Conservation (phyloP, 2,113 vertebrate genomes). For the Limanda limanda region DNA sequence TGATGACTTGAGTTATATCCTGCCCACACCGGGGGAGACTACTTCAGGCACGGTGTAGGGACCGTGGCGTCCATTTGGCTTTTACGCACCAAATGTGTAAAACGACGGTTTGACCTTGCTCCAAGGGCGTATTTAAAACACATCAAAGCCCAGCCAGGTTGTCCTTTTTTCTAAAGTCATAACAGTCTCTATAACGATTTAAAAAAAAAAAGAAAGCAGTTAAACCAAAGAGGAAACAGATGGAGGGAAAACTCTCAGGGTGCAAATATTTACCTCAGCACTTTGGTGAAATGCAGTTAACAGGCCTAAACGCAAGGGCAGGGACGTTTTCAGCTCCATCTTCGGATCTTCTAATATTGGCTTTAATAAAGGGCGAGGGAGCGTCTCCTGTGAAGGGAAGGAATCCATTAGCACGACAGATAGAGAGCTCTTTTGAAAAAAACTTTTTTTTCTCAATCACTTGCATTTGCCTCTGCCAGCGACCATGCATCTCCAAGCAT, state of each 20-base stretch:
- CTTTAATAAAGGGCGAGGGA: conserved; percentile 75
- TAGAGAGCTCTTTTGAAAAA: conserved; percentile 68
- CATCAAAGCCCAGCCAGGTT: conserved; percentile 36
- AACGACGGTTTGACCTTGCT: conserved; percentile 77
- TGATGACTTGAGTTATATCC: conserved; percentile 43
- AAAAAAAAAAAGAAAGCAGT: conserved; percentile 1
- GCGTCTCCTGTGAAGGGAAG: conserved; percentile 80
- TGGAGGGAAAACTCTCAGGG: conserved; percentile 64
- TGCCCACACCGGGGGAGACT: conserved; percentile 52
- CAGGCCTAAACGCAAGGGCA: conserved; percentile 84
- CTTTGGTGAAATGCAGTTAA: conserved; percentile 81
- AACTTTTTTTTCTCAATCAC: conserved; percentile 41
- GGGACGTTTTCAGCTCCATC: conserved; percentile 84
- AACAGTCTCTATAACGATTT: conserved; percentile 3
- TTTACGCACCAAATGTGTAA: conserved; percentile 50
- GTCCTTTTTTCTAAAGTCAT: background rate
- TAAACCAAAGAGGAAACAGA: conserved; percentile 56
- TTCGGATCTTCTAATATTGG: conserved; percentile 82
- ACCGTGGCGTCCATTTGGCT: conserved; percentile 45
- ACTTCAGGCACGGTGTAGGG: conserved; percentile 39
- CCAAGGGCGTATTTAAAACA: conserved; percentile 73
- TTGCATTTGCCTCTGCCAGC: conserved; percentile 67
- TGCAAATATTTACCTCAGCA: conserved; percentile 86
- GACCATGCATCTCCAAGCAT: conserved; percentile 80
- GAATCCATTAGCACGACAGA: conserved; percentile 75